Evolutionary conservation across 2,888 invertebrate species (phyloP), one percentile per base, ranked within the genome.

Genomic region (Metellina segmentata): DNA sequence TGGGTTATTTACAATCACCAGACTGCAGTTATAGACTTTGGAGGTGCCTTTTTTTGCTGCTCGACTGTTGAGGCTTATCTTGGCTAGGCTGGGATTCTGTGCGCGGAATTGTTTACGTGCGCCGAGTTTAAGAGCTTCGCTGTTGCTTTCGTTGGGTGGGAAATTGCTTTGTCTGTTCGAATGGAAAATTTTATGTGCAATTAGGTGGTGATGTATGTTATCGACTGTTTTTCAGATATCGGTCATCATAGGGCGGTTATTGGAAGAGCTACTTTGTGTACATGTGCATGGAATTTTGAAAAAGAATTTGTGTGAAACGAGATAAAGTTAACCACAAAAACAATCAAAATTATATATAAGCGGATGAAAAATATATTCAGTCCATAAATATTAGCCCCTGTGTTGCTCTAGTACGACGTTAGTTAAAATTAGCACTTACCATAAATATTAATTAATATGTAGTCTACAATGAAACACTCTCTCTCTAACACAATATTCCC

Each of bases 1-100:
- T 20, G 11, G 16, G 85, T 87, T 87, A 91, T 91, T 91, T 91
- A 91, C 91, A 87, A 72, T 87, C 81, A 74, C 53, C 20, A 52
- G 72, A 72, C 69, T 79, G 61, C 85, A 70, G 78, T 81, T 81
- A 88, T 86, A 69, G 71, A 61, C 70, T 78, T 51, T 34, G n/a
- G 19, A 72, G 53, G 81, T 88, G 72, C 72, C 81, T 81, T 85
- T 87, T 88, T 85, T 78, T 49, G 48, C 61, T 74, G 48, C 20
- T 19, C 52, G 20, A 16, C 71, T 13, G 82, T 13, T 75, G 48
- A 48, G 11, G 81, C 51, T 90, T 85, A 90, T 85, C 85, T 85
- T 69, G 61, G 48, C 51, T n/a, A 34, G 16, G 70, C 20, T 81
- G 51, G 48, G 53, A 52, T 72, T 49, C 34, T 34, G 34, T 34